These are phyloP conservation scores for Microcebus ravelobensis DNA, from an alignment of 2,113 vertebrate genomes.

Conservation along the genomic window DNA sequence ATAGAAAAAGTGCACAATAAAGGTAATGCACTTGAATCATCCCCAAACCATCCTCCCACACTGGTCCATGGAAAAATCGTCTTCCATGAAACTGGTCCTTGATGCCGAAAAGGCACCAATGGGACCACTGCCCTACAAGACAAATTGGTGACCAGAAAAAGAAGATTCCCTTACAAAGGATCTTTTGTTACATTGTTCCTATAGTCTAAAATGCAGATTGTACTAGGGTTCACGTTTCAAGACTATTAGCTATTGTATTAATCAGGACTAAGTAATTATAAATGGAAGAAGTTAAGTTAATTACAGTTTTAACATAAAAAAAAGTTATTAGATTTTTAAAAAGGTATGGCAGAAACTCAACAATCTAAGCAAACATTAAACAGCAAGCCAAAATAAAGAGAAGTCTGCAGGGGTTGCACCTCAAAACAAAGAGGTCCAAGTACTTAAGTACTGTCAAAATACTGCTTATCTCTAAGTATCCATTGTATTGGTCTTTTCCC, in stretches of 20 bases:
- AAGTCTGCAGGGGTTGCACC: not conserved
- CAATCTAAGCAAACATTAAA: not conserved
- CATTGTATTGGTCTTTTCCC: not conserved
- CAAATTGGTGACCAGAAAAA: not conserved
- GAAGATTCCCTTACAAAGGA: not conserved
- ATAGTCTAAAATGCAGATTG: not conserved
- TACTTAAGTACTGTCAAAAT: not conserved
- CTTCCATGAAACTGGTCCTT: no score
- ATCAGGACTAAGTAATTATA: not conserved
- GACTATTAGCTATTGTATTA: not conserved
- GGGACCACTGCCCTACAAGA: not conserved
- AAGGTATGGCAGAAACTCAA: not conserved
- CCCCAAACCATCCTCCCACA: no score
- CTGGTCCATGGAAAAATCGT: no score
- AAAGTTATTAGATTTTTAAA: not conserved
- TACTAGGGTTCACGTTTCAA: not conserved
- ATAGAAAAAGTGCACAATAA: no score
- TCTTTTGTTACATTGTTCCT: not conserved
- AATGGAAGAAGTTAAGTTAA: not conserved
- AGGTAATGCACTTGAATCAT: no score
- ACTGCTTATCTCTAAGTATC: not conserved
- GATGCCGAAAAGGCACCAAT: no score
- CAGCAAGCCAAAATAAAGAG: not conserved
- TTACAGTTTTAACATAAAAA: not conserved
- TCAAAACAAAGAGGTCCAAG: not conserved